These are phyloP conservation scores for Poeciliopsis retropinna DNA, from an alignment of 2,113 vertebrate genomes.

Conservation along the genomic window DNA sequence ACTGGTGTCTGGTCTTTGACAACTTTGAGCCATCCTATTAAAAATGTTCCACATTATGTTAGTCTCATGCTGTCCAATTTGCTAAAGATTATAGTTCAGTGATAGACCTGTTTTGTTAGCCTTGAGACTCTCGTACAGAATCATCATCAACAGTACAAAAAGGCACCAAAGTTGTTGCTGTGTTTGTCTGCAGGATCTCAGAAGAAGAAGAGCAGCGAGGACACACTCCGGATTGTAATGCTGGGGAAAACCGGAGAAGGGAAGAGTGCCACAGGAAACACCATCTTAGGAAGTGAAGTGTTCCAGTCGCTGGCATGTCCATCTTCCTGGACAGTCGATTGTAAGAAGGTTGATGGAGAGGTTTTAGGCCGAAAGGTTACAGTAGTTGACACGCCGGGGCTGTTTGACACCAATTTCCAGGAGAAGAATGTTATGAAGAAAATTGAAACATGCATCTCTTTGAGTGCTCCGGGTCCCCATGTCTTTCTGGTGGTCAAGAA, in stretches of 20 bases:
- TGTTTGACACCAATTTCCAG: constrained; percentile 62
- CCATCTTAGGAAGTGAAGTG: constrained; percentile 46
- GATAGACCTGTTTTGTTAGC: neutral
- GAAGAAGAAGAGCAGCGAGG: constrained; percentile 2
- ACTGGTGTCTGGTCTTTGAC: too few species aligned
- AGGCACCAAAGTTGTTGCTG: constrained; percentile 1
- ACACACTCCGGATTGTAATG: constrained; percentile 46
- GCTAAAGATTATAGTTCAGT: neutral
- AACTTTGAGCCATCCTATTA: too few species aligned
- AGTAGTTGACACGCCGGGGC: constrained; percentile 71
- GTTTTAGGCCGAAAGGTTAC: constrained; percentile 32
- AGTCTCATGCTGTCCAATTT: too few species aligned
- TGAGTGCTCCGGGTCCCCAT: constrained; percentile 62
- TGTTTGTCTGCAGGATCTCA: constrained; percentile 19
- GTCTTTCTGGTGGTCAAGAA: constrained; percentile 65
- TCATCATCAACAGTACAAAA: neutral
- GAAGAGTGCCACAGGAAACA: constrained; percentile 67
- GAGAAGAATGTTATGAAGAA: constrained; percentile 37
- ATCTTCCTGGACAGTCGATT: constrained; percentile 7
- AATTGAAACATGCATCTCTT: constrained; percentile 47
- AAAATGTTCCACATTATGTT: too few species aligned
- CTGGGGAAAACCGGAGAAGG: constrained; percentile 62
- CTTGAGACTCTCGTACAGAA: too few species aligned
- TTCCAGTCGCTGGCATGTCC: constrained; percentile 8
- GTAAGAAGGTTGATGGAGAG: constrained; percentile 12